Evolutionary conservation across 2,797 vertebrate species (phyloP).

Genomic region (Tauraco hartlaubi): DNA sequence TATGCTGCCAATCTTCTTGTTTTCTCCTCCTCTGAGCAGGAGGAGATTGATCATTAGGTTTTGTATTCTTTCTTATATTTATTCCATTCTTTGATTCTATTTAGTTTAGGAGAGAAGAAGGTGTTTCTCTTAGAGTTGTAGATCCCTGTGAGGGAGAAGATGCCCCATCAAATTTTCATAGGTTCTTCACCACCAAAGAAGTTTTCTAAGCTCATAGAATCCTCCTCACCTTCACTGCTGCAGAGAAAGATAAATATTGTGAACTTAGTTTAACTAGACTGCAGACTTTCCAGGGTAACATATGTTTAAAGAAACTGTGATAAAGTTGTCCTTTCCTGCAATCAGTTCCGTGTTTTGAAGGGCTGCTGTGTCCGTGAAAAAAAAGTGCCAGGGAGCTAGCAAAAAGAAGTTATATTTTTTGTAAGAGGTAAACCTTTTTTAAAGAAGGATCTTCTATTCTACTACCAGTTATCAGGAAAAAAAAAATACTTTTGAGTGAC

Average conservation of each 20-base stretch:
- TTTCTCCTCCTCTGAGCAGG: background rate
- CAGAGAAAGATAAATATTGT: background rate
- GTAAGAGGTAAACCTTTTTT: background rate
- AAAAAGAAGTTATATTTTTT: background rate
- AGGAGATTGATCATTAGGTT: background rate
- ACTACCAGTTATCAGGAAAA: background rate
- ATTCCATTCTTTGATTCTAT: background rate
- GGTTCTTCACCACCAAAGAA: background rate
- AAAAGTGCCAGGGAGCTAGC: background rate
- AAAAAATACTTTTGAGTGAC: background rate
- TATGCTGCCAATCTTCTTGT: background rate
- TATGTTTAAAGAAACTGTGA: background rate
- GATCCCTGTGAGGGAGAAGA: background rate
- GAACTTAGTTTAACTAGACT: background rate
- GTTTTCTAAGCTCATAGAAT: background rate
- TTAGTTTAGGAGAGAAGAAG: background rate
- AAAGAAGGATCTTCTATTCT: background rate
- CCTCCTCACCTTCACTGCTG: background rate
- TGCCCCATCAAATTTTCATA: background rate
- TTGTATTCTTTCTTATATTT: background rate
- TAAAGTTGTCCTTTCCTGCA: background rate
- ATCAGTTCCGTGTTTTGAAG: background rate
- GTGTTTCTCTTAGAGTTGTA: background rate
- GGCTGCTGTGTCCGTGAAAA: background rate
- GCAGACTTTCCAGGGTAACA: background rate